A percentile compares a stretch with the other conserved stretches of the same genome.
Conservation (phyloP, 2,888 invertebrate genomes). For the Tenthredo distinguenda region DNA sequence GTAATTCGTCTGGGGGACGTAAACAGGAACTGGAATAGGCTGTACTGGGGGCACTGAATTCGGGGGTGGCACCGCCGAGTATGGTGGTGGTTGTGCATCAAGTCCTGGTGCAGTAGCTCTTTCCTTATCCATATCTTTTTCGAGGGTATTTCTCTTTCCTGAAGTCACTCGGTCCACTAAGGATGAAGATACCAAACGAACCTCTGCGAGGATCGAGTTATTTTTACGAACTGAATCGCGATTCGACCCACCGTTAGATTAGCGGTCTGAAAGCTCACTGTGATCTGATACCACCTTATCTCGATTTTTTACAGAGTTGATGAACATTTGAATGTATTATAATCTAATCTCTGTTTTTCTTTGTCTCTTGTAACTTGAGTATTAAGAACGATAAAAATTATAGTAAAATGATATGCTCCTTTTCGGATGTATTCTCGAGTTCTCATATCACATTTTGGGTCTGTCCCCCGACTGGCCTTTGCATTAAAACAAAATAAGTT, state of each 20-base stretch:
- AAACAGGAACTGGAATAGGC: neutral
- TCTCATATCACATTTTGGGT: too few relatives aligned
- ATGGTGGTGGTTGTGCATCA: constrained; percentile 1
- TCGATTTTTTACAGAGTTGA: neutral
- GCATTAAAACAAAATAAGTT: neutral
- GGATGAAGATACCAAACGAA: neutral
- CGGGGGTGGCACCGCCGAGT: neutral
- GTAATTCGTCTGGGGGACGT: neutral
- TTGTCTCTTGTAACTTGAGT: neutral
- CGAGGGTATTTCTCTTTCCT: neutral
- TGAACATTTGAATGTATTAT: neutral
- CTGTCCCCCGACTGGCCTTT: too few relatives aligned
- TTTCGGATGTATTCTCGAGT: too few relatives aligned
- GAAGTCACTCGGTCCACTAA: neutral
- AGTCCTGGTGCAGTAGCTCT: neutral
- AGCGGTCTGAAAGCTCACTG: neutral
- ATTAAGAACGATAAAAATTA: neutral
- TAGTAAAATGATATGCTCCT: too few relatives aligned
- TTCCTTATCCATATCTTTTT: neutral
- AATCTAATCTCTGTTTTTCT: neutral
- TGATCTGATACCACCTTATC: neutral
- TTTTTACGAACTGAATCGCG: neutral
- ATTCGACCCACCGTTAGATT: neutral
- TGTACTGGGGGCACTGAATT: neutral
- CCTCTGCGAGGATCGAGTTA: neutral